Evolutionary conservation across 2,113 vertebrate species (phyloP).

Genomic region (Alexandromys fortis): DNA sequence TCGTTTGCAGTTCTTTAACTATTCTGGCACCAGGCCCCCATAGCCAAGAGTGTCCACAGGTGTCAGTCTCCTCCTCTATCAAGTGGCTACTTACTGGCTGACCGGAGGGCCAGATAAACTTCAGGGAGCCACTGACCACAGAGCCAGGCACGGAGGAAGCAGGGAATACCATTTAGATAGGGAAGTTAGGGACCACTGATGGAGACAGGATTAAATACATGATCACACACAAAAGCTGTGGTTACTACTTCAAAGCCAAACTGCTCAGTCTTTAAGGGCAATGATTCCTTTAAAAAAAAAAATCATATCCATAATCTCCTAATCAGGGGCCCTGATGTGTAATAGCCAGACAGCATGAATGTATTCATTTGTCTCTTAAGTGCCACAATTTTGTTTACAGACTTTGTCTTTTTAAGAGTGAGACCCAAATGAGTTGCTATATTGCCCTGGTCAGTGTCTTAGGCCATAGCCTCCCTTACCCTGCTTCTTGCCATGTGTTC

Average conservation of each 20-base stretch:
- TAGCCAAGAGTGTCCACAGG: background rate
- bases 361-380: constrained; percentile 6
- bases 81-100: background rate
- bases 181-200: background rate
- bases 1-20: background rate
- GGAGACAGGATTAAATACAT: background rate
- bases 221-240: no score
- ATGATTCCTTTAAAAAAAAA: background rate
- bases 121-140: background rate
- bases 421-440: background rate
- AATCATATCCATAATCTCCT: background rate
- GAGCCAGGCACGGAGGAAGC: background rate
- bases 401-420: background rate
- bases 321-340: background rate
- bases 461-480: background rate
- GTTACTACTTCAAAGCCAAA: background rate
- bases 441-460: background rate
- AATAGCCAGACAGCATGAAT: background rate
- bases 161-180: background rate
- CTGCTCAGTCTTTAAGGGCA: background rate
- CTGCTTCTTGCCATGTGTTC: background rate
- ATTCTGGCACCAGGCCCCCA: background rate
- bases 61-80: constrained; percentile 12
- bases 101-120: background rate
- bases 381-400: background rate